Evolutionary conservation across 1,140 invertebrate genomes (phyloP), one percentile per base, ranked within the genome.

Genomic region (Zaprionus lachaisei): DNA sequence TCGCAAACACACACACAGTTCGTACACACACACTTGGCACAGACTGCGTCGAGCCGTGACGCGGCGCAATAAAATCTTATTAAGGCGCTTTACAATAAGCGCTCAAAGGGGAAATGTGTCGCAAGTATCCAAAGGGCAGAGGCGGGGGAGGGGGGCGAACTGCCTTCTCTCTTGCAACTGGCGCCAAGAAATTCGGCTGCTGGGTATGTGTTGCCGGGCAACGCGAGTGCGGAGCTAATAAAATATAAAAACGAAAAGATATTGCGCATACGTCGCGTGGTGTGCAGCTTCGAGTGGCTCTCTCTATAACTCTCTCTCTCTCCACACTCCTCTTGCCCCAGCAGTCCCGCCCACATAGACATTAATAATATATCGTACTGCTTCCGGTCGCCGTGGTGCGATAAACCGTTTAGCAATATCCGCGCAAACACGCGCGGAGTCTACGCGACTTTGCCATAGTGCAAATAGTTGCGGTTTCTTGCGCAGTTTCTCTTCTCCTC

Each of bases 351-450:
- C 47, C 20, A 51, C 20, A n/a, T 24, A 38, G 84, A 68, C 78
- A 87, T 87, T 87, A 89, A 87, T 87, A 87, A 89, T 89, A 69
- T 85, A 83, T 78, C n/a, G 41, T n/a, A 71, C 37, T 56, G 69
- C 47, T 89, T 89, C 83, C 80, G 80, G 55, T 56, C 56, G 55
- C 14, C 24, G 22, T 22, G 89, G 83, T 87, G 83, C 83, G 85
- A 87, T 87, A 87, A 87, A 87, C 80, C 83, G 84, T 87, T 87
- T 87, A 87, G 83, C 74, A 89, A 79, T 82, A 84, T 84, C 73
- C 81, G 81, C 78, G 49, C 55, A 58, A 68, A 66, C 49, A 75
- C 66, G 62, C 24, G 20, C 20, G 20, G 58, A 51, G 9, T 34
- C 60, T 71, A 44, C 71, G 38, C 60, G 47, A 64, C 67, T 22